Evolutionary conservation across 2,113 vertebrate species (phyloP).

Genomic region (Falco punctatus): DNA sequence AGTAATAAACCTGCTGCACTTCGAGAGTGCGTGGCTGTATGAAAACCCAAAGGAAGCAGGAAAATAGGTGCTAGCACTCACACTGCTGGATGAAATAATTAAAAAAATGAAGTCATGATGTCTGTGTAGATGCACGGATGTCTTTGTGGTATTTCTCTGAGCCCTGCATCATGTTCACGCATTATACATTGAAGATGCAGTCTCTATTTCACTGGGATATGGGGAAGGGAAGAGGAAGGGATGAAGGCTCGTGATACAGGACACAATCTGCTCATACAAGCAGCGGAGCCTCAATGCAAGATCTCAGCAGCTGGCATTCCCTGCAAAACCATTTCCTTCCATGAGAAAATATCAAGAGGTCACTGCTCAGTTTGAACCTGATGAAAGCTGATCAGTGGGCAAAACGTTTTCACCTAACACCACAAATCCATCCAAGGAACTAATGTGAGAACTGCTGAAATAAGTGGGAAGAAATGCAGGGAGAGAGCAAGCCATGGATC

Average conservation of each 20-base stretch:
- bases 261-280: not conserved
- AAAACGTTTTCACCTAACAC: not conserved
- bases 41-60: not conserved
- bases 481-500: not conserved
- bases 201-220: not conserved
- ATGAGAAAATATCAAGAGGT: fast-evolving
- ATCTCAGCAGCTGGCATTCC: not conserved
- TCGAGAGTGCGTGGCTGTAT: not conserved
- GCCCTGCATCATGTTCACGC: fast-evolving
- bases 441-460: not conserved
- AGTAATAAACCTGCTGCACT: not conserved
- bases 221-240: not conserved
- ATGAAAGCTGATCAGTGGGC: not conserved
- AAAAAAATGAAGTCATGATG: not conserved
- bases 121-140: not conserved
- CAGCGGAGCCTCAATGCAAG: not conserved
- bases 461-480: fast-evolving
- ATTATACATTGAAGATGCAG: not conserved
- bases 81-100: not conserved
- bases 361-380: not conserved
- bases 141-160: not conserved
- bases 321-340: not conserved
- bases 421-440: not conserved
- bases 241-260: not conserved
- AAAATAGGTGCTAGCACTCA: not conserved